phyloP scores from a whole-genome alignment of 1,140 invertebrate species.

The Dolichoris vasculosae region DNA sequence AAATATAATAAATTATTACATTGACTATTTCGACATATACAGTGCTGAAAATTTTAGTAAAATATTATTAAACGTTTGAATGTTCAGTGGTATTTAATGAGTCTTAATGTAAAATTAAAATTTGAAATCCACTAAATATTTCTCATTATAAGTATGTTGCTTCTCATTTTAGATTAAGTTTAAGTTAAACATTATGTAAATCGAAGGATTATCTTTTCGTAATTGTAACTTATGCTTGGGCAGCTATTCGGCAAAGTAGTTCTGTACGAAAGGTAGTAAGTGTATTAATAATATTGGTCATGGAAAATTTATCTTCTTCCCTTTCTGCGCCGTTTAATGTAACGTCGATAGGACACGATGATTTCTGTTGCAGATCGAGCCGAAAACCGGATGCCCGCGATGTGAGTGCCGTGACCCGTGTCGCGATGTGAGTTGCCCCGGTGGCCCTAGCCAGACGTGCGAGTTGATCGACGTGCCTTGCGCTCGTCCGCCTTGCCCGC shows the following conservation, averaged over 20 bases:
- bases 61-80: neutral
- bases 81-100: neutral
- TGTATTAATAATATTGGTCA: neutral
- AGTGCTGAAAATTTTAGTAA: too few species aligned
- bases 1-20: too few species aligned
- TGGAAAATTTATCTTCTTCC: neutral
- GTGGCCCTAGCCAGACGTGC: slow-evolving; percentile 79
- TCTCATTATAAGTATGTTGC: neutral
- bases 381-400: slow-evolving; percentile 80
- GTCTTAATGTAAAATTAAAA: neutral
- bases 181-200: neutral
- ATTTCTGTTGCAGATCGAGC: slow-evolving; percentile 68
- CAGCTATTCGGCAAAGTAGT: neutral
- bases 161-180: neutral
- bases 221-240: neutral
- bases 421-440: slow-evolving; percentile 82
- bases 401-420: slow-evolving; percentile 90
- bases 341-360: too few species aligned
- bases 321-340: too few species aligned
- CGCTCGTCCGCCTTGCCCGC: slow-evolving; percentile 84
- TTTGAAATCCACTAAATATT: neutral
- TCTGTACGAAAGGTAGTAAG: neutral
- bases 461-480: slow-evolving; percentile 87
- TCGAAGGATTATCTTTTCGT: neutral
- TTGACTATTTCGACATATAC: too few species aligned